Conservation (phyloP, 2,797 vertebrate genomes). For the Squalus acanthias region DNA sequence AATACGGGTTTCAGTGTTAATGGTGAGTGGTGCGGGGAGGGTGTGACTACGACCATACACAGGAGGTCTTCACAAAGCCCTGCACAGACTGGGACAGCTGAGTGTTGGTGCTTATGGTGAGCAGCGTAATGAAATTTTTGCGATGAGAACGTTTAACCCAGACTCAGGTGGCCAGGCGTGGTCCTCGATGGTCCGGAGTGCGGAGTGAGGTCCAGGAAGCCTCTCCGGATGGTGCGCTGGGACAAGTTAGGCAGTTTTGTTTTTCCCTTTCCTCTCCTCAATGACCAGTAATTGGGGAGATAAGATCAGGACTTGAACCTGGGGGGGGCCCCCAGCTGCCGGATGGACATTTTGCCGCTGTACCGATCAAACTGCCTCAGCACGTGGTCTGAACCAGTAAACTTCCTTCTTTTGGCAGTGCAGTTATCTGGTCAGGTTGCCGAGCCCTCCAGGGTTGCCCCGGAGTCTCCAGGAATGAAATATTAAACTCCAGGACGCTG, state of each 20-base stretch:
- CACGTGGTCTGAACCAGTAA: background rate
- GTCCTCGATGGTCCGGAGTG: background rate
- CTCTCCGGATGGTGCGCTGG: no score
- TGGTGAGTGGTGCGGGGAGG: no score
- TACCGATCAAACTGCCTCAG: background rate
- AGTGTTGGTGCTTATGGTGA: no score
- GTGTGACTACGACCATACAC: background rate
- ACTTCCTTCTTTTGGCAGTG: background rate
- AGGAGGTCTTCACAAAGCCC: background rate
- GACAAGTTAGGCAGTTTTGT: no score
- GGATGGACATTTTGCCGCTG: background rate
- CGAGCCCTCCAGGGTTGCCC: background rate
- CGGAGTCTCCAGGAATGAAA: background rate
- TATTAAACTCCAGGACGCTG: background rate
- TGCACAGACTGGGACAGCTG: no score
- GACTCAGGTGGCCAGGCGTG: background rate
- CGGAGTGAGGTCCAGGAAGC: background rate
- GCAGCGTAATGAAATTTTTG: background rate
- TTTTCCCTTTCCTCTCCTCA: no score
- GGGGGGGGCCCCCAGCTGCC: background rate
- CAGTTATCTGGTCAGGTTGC: background rate
- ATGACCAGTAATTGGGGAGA: background rate
- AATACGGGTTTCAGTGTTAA: no score
- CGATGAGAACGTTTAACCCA: no score
- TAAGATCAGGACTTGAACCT: background rate